Evolutionary conservation across 2,113 vertebrate species (phyloP).

Genomic region (Lynx canadensis): DNA sequence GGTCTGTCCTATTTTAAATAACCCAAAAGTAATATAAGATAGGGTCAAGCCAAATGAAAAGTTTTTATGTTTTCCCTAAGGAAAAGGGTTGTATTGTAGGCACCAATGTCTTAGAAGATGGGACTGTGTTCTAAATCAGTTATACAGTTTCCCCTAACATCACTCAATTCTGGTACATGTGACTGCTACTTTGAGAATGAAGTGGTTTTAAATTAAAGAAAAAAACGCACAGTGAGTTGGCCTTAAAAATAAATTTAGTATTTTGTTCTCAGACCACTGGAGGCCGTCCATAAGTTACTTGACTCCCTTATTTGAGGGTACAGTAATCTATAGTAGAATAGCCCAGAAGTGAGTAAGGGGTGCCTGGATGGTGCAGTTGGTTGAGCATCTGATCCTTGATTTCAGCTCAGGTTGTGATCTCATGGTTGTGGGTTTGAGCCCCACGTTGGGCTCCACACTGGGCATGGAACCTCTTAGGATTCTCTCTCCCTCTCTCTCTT

Average conservation of each 20-base stretch:
- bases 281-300: not conserved
- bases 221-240: not conserved
- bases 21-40: not conserved
- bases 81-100: not conserved
- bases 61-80: not conserved
- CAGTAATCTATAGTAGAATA: not conserved
- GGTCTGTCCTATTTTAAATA: conserved; percentile 24
- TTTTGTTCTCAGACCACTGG: conserved; percentile 12
- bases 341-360: not conserved
- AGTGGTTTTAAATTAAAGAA: not conserved
- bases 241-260: not conserved
- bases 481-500: too few relatives aligned
- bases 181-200: not conserved
- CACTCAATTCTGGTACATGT: not conserved
- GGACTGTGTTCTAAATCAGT: not conserved
- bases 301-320: not conserved
- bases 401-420: too few relatives aligned
- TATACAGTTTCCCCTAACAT: not conserved
- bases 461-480: too few relatives aligned
- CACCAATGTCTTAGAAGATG: not conserved
- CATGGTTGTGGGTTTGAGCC: too few relatives aligned
- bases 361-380: too few relatives aligned
- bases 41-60: not conserved
- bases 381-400: too few relatives aligned
- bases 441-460: too few relatives aligned